Percentiles rank a stretch among this genome's conserved stretches.
These are phyloP conservation scores for Epizoanthus scotinus DNA, from an alignment of 92 coral and sea anemone species.

Conservation along the genomic window DNA sequence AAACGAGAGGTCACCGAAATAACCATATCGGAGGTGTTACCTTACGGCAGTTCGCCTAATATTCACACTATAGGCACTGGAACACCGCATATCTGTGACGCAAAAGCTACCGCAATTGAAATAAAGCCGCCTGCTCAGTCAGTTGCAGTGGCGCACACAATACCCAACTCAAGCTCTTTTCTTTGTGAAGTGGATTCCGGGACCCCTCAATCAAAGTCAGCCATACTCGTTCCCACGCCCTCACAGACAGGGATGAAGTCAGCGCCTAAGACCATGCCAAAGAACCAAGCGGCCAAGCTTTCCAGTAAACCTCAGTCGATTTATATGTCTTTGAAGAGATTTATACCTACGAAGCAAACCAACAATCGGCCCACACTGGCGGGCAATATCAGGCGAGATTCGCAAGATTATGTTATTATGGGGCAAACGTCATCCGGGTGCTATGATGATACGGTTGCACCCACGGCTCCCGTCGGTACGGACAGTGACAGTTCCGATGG, in stretches of 20 bases:
- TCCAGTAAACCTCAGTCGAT: not conserved
- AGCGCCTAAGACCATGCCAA: not conserved
- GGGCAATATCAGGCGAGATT: not conserved
- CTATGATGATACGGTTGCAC: slow-evolving; percentile 25
- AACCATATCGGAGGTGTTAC: not conserved
- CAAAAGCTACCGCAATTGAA: slow-evolving; percentile 5
- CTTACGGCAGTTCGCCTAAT: slow-evolving; percentile 3
- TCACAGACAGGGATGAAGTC: too few relatives aligned
- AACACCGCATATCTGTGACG: not conserved
- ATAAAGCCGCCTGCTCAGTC: slow-evolving; percentile 5
- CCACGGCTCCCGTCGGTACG: not conserved
- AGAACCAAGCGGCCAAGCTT: not conserved
- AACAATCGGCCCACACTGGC: not conserved
- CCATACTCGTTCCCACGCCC: too few relatives aligned
- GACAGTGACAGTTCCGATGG: not conserved
- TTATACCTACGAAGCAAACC: not conserved
- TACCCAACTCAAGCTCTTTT: not conserved
- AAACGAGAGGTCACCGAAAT: not conserved
- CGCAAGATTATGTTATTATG: not conserved
- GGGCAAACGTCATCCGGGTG: not conserved
- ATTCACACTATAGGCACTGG: slow-evolving; percentile 27
- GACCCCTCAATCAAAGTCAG: not conserved
- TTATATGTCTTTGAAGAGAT: slow-evolving; percentile 30
- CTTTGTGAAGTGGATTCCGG: not conserved
- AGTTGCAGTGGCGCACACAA: not conserved